Percentiles rank a stretch among this genome's conserved stretches.
Conservation (phyloP, 1,140 invertebrate species). For the Apis mellifera region DNA sequence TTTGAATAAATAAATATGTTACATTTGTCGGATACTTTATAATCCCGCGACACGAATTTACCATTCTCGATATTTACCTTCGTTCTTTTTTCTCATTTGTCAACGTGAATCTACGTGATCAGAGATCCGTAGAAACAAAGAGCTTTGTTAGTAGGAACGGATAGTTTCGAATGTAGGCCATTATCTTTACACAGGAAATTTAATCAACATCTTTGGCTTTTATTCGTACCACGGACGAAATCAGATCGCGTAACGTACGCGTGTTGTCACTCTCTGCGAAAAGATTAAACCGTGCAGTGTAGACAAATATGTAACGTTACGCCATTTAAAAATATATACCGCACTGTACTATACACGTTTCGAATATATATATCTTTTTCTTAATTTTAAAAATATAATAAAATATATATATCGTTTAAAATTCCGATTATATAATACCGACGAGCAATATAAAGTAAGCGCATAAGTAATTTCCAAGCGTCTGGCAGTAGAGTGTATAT, state of each 20-base stretch:
- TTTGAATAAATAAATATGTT: slow-evolving; percentile 9
- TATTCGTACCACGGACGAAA: slow-evolving; percentile 30
- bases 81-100: too few species aligned
- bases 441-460: neutral
- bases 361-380: too few species aligned
- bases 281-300: neutral
- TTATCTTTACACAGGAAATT: slow-evolving; percentile 40
- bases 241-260: slow-evolving; percentile 20
- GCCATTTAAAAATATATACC: neutral
- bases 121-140: neutral
- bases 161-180: slow-evolving; percentile 29
- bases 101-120: neutral
- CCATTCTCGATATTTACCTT: slow-evolving; percentile 1
- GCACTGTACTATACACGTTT: too few species aligned
- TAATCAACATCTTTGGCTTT: slow-evolving; percentile 38
- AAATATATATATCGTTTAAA: neutral
- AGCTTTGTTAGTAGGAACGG: neutral
- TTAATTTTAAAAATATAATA: neutral
- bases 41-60: neutral
- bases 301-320: neutral
- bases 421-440: slow-evolving; percentile 1
- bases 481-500: neutral
- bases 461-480: slow-evolving; percentile 19
- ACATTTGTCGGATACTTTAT: neutral
- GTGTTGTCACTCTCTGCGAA: neutral